Evolutionary conservation across 1,140 invertebrate species (phyloP).

Genomic region (Linepithema humile): DNA sequence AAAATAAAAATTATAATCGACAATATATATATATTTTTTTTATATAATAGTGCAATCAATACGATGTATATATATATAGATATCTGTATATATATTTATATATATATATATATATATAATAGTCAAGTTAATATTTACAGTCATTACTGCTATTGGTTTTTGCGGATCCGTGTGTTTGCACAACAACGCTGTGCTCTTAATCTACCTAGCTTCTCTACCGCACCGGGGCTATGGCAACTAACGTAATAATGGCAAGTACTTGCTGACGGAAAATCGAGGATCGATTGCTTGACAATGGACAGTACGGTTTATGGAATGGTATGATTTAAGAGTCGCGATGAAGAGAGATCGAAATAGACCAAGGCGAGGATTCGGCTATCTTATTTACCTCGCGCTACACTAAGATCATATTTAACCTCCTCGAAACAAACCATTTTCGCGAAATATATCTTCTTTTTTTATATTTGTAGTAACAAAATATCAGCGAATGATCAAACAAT

Average conservation of each 20-base stretch:
- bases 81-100: slow-evolving; percentile 66
- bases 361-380: slow-evolving; percentile 18
- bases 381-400: not conserved
- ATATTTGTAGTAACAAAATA: not conserved
- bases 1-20: slow-evolving; percentile 79
- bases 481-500: not conserved
- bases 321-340: slow-evolving; percentile 31
- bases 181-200: slow-evolving; percentile 67
- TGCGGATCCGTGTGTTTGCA: slow-evolving; percentile 68
- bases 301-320: slow-evolving; percentile 64
- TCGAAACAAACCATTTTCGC: not conserved
- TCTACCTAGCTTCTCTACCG: slow-evolving; percentile 68
- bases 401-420: not conserved
- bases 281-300: slow-evolving; percentile 48
- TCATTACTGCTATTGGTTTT: slow-evolving; percentile 79
- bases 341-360: slow-evolving; percentile 2
- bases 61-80: slow-evolving; percentile 73
- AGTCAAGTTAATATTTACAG: slow-evolving; percentile 80
- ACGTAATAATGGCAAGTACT: slow-evolving; percentile 80
- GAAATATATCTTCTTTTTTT: not conserved
- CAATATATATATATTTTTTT: slow-evolving; percentile 79
- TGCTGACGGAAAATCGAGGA: slow-evolving; percentile 61
- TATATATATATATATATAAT: slow-evolving; percentile 74
- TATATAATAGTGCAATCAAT: slow-evolving; percentile 80
- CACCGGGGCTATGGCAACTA: slow-evolving; percentile 79